Percentiles rank a stretch among this genome's conserved stretches.
These are phyloP conservation scores for Tortricodes alternella DNA, from an alignment of 2,888 invertebrate species.

Conservation along the genomic window DNA sequence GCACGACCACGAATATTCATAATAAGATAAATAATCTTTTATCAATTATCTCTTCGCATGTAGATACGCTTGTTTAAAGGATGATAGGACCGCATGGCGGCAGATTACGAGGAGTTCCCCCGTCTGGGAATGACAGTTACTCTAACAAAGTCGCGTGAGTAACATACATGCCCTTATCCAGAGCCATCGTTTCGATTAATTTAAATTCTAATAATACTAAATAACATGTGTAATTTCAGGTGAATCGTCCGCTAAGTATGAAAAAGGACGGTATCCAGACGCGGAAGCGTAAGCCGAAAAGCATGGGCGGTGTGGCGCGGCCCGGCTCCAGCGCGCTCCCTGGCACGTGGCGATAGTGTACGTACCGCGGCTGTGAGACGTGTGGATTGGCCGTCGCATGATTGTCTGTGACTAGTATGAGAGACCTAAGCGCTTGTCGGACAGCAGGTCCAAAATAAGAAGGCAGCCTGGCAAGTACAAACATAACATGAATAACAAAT, in stretches of 20 bases:
- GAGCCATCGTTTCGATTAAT: not conserved
- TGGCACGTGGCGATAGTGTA: conserved; percentile 52
- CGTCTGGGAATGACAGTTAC: conserved; percentile 41
- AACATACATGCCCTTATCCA: conserved; percentile 3
- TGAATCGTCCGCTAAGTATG: conserved; percentile 97
- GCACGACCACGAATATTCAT: conserved; percentile 78
- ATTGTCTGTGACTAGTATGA: conserved; percentile 4
- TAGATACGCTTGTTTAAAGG: conserved; percentile 81
- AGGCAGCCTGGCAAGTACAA: too few relatives aligned
- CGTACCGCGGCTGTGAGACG: conserved; percentile 14
- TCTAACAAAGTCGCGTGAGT: conserved; percentile 23
- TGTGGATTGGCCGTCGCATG: conserved; percentile 1
- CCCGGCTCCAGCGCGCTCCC: conserved; percentile 56
- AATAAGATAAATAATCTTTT: conserved; percentile 83
- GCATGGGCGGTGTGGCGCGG: conserved; percentile 67
- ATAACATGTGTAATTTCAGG: conserved; percentile 79
- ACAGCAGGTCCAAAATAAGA: too few relatives aligned
- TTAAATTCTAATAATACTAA: not conserved
- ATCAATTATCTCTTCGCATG: conserved; percentile 79
- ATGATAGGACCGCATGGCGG: conserved; percentile 71
- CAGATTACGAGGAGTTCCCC: conserved; percentile 74
- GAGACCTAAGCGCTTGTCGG: conserved; percentile 12
- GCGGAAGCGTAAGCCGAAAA: conserved; percentile 95
- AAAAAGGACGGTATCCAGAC: conserved; percentile 99
- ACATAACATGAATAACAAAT: too few relatives aligned